Evolutionary conservation across 92 coral and sea anemone species (phyloP), one percentile per base, ranked within the genome.

Genomic region (Siderastrea radians): DNA sequence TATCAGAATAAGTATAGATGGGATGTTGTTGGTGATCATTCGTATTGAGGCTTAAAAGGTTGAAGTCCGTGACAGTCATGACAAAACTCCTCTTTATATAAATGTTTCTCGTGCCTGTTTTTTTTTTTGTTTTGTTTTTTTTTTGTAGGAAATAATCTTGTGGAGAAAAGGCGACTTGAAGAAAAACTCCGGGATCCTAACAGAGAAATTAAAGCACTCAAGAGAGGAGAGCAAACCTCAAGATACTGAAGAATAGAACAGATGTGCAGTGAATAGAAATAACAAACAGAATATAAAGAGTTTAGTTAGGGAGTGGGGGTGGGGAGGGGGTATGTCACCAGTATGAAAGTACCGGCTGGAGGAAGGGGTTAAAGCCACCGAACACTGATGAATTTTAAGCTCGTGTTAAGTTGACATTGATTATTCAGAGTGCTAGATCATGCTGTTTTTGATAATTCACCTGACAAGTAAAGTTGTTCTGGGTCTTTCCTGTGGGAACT

Each of bases 91-190:
- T 26, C 38, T 26, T 26, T 26, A 26, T 26, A 26, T 26, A 26
- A 26, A 26, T 26, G 38, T 26, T 38, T 15, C 19, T 38, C 43
- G 3, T 26, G 5, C n/a, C 5, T 47, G 3, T 71, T 11, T 79
- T 13, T 26, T 26, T 0, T 26, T 26, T 26, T 26, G 0, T 70
- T 47, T 84, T 77, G 48, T 0, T 26, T 26, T 26, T 26, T 26
- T 70, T 47, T 84, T 77, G 48, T 78, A 97, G 99, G 99, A 97
- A 90, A 95, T 97, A 54, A 75, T 93, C 48, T 79, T 97, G 46
- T 97, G 99, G 99, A 94, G 99, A 68, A 97, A 97, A 92, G 98
- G 98, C 57, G 98, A 97, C 57, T 58, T 93, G 3, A 86, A 93
- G 81, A 95, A 93, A 26, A 95, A 95, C 81, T 61, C 87, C 26